Conservation (phyloP, 2,113 vertebrate species). For the Rhinoptilus africanus region DNA sequence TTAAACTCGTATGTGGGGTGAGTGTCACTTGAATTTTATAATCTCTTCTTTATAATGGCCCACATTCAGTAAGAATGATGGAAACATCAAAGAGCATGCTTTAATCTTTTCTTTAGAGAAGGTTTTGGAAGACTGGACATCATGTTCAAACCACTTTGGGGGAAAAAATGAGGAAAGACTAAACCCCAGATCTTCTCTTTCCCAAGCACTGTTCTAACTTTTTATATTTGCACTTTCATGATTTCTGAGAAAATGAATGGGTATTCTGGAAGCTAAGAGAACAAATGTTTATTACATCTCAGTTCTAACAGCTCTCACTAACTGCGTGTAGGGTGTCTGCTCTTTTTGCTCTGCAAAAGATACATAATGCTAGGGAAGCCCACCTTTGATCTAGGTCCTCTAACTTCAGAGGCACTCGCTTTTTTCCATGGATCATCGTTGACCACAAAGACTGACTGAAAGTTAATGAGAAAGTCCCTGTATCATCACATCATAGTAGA, state of each 20-base stretch:
- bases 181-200: background rate
- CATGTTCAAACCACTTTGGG: background rate
- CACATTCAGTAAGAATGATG: background rate
- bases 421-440: background rate
- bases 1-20: rapidly evolving
- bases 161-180: background rate
- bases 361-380: background rate
- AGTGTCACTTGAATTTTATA: background rate
- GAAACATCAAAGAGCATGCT: background rate
- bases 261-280: background rate
- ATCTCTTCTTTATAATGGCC: background rate
- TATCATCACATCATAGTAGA: background rate
- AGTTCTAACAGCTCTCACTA: background rate
- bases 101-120: background rate
- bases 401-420: background rate
- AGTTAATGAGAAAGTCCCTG: background rate
- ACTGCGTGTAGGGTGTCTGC: background rate
- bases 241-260: background rate
- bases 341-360: background rate
- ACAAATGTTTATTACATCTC: background rate
- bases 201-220: background rate
- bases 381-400: background rate
- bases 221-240: background rate
- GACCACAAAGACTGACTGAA: background rate
- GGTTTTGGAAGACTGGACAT: background rate